These are phyloP conservation scores for Rhinatrema bivittatum DNA, from an alignment of 2,797 vertebrate genomes.

Conservation along the genomic window DNA sequence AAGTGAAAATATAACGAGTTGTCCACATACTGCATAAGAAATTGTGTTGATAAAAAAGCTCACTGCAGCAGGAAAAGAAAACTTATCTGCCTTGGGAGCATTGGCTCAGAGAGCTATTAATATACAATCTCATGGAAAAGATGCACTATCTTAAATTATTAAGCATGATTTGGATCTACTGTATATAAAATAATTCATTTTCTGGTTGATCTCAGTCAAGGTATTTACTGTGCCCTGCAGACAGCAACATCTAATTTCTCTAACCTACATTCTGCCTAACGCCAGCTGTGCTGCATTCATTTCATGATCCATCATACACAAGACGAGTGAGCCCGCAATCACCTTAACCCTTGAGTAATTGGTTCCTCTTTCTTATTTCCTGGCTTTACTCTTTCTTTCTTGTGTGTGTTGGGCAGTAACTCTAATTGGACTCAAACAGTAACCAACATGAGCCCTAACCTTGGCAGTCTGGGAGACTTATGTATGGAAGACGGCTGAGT, in stretches of 20 bases:
- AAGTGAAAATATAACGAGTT: neutral
- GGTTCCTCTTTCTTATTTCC: too few relatives aligned
- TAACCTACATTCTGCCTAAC: neutral
- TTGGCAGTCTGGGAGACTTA: too few relatives aligned
- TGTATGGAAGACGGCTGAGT: too few relatives aligned
- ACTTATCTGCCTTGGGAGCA: neutral
- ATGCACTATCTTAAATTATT: neutral
- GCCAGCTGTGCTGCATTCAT: slow-evolving; percentile 1
- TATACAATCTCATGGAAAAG: neutral
- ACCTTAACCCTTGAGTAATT: too few relatives aligned
- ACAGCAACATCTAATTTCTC: slow-evolving; percentile 1
- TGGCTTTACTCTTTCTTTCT: too few relatives aligned
- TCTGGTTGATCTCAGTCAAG: neutral
- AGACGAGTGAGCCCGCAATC: too few relatives aligned
- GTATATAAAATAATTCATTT: slow-evolving; percentile 1
- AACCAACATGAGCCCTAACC: too few relatives aligned
- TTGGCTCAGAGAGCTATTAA: neutral
- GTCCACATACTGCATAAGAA: neutral
- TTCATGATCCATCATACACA: neutral
- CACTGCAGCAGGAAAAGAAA: neutral
- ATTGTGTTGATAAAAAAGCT: neutral
- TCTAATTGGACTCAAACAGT: too few relatives aligned
- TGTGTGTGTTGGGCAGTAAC: too few relatives aligned
- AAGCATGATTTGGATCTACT: neutral
- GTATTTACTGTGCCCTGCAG: neutral